A percentile compares a stretch with the other conserved stretches of the same genome.
phyloP scores from a whole-genome alignment of 2,113 vertebrate genomes.

The Gadus macrocephalus region DNA sequence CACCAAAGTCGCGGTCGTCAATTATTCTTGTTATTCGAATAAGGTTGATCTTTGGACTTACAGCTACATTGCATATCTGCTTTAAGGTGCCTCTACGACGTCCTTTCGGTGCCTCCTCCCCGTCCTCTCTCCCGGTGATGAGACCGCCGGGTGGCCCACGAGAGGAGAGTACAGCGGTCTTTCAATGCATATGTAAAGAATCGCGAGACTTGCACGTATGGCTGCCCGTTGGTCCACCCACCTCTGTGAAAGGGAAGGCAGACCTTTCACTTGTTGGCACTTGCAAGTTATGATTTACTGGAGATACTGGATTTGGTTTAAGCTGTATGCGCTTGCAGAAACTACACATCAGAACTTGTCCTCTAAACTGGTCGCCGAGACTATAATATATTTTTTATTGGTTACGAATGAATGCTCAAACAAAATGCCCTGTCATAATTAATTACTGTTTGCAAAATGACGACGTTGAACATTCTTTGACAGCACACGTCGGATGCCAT shows the following conservation, averaged over 20 bases:
- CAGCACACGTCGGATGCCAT: too few relatives aligned
- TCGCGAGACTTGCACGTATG: slow-evolving; percentile 38
- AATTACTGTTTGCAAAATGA: too few relatives aligned
- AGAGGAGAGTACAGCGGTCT: slow-evolving; percentile 8
- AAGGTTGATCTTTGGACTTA: neutral
- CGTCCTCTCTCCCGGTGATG: slow-evolving; percentile 27
- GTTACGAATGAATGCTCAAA: too few relatives aligned
- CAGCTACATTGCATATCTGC: slow-evolving; percentile 34
- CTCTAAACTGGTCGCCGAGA: too few relatives aligned
- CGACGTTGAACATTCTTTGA: too few relatives aligned
- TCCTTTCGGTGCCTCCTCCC: neutral
- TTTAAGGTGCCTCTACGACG: slow-evolving; percentile 24
- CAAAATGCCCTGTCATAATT: too few relatives aligned
- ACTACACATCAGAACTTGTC: too few relatives aligned
- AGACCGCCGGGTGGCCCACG: slow-evolving; percentile 26
- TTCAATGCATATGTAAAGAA: neutral
- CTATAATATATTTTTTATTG: too few relatives aligned
- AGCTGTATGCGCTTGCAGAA: neutral
- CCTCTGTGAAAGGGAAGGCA: neutral
- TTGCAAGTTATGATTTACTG: neutral
- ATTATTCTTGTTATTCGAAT: too few relatives aligned
- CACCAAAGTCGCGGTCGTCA: too few relatives aligned
- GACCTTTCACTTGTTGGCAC: neutral
- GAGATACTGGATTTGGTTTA: neutral
- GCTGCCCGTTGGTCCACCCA: neutral